Conservation (phyloP, 1,140 invertebrate genomes). For the Caenorhabditis remanei region DNA sequence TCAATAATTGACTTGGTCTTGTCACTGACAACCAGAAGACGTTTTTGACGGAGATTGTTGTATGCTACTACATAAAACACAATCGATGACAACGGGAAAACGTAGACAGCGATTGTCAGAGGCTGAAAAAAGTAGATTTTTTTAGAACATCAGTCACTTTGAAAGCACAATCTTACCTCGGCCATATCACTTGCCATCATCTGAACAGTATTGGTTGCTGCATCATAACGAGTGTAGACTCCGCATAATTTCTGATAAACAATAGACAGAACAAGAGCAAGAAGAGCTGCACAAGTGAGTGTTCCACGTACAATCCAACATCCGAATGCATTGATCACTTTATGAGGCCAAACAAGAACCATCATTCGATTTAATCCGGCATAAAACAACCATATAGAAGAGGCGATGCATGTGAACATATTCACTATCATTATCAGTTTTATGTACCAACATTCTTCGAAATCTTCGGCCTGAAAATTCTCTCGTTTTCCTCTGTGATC, state of each 20-base stretch:
- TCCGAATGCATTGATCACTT: conserved; percentile 5
- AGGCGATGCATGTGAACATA: conserved; percentile 49
- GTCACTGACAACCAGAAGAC: conserved; percentile 21
- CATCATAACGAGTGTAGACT: conserved; percentile 45
- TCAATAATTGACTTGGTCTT: conserved; percentile 26
- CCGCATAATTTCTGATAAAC: conserved; percentile 24
- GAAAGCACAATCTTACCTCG: not conserved
- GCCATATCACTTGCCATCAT: conserved; percentile 35
- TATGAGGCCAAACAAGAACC: conserved; percentile 16
- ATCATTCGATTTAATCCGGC: conserved; percentile 42
- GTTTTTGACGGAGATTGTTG: conserved; percentile 31
- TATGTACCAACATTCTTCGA: conserved; percentile 38
- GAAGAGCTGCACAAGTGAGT: not conserved
- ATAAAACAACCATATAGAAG: conserved; percentile 33
- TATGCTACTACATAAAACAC: conserved; percentile 51
- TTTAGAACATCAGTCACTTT: not conserved
- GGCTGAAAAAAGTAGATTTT: not conserved
- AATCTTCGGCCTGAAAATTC: conserved; percentile 19
- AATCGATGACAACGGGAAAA: conserved; percentile 19
- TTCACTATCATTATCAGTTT: conserved; percentile 13
- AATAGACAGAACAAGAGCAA: not conserved
- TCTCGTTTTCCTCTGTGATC: not conserved
- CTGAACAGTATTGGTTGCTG: conserved; percentile 25
- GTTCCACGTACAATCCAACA: conserved; percentile 39
- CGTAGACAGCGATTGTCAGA: conserved; percentile 26